phyloP scores from a whole-genome alignment of 2,888 invertebrate species.

The Limnephilus auricula region DNA sequence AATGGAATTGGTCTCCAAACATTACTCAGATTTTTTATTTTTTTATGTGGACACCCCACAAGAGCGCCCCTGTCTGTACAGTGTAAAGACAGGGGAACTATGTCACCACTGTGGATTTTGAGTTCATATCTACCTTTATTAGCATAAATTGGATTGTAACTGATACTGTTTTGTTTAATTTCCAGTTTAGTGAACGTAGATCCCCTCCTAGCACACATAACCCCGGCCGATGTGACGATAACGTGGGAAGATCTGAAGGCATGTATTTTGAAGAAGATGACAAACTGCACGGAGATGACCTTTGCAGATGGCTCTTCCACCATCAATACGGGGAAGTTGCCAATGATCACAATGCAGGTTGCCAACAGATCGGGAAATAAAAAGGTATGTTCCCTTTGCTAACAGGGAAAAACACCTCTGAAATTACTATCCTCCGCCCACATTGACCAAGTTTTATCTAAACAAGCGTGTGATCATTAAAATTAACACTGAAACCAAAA shows the following conservation, averaged over 20 bases:
- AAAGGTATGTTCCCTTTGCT: conserved; percentile 79
- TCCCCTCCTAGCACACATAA: conserved; percentile 72
- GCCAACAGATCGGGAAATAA: conserved; percentile 91
- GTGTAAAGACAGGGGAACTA: too few species aligned
- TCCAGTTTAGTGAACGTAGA: conserved; percentile 78
- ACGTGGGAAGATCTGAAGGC: conserved; percentile 86
- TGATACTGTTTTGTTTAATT: conserved; percentile 64
- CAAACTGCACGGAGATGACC: conserved; percentile 82
- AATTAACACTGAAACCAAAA: too few species aligned
- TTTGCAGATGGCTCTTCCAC: conserved; percentile 75
- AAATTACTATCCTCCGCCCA: neutral
- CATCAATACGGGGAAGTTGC: conserved; percentile 82
- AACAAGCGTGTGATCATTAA: too few species aligned
- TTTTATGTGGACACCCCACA: too few species aligned
- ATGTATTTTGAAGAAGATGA: conserved; percentile 83
- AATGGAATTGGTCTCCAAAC: too few species aligned
- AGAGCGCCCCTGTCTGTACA: too few species aligned
- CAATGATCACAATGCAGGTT: conserved; percentile 87
- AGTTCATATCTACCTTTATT: too few species aligned
- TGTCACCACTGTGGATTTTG: too few species aligned
- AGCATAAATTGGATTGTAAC: neutral
- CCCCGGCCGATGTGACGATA: conserved; percentile 72
- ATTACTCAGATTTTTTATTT: too few species aligned
- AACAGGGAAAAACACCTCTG: too few species aligned
- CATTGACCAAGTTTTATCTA: too few species aligned